Conservation (phyloP, 2,113 vertebrate species). For the Stegastes partitus region DNA sequence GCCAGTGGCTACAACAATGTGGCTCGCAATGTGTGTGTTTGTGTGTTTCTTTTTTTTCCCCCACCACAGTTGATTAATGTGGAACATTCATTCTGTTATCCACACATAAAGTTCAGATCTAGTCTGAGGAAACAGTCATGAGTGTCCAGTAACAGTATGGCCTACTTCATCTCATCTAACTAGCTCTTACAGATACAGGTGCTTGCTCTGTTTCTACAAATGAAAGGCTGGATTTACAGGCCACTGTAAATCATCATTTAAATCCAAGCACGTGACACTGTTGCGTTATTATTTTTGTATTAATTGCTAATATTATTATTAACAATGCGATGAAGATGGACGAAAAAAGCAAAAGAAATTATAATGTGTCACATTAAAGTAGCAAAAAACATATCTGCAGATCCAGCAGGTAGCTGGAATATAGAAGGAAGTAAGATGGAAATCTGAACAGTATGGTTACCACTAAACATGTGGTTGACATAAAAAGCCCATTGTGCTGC, state of each 20-base stretch:
- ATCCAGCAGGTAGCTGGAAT: conserved; percentile 25
- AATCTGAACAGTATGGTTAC: too few relatives aligned
- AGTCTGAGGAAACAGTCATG: conserved; percentile 70
- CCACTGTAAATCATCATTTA: background rate
- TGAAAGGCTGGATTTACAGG: conserved; percentile 48
- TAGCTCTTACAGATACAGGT: conserved; percentile 37
- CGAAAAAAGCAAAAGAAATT: background rate
- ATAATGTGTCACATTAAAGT: conserved; percentile 4
- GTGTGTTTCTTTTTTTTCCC: background rate
- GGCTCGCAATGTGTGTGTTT: background rate
- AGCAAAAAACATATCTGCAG: conserved; percentile 17
- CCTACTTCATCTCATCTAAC: conserved; percentile 54
- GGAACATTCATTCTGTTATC: conserved; percentile 32
- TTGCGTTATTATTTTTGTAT: too few relatives aligned
- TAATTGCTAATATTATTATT: background rate
- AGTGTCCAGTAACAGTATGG: conserved; percentile 88
- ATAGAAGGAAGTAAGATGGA: background rate
- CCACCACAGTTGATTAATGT: background rate
- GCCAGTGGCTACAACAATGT: background rate
- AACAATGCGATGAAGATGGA: conserved; percentile 4
- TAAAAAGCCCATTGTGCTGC: too few relatives aligned
- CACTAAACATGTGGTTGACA: too few relatives aligned
- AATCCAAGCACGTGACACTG: conserved; percentile 15
- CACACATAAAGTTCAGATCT: conserved; percentile 26
- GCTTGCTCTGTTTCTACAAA: conserved; percentile 35